Percentiles rank a stretch among this genome's conserved stretches.
These are phyloP conservation scores for Chelon labrosus DNA, from an alignment of 2,797 vertebrate genomes.

Conservation along the genomic window DNA sequence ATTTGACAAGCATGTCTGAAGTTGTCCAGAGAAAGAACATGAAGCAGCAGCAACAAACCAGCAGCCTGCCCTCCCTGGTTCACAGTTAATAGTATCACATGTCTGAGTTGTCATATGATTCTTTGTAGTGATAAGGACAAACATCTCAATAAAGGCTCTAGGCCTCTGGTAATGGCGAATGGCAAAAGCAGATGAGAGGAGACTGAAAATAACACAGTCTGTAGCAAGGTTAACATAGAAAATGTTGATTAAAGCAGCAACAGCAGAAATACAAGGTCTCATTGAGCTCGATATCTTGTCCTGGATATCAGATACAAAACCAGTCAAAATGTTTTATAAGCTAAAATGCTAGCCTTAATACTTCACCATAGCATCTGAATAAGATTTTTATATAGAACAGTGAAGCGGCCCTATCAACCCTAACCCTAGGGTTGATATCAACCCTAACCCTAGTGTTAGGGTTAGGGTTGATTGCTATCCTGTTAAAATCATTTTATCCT, in stretches of 20 bases:
- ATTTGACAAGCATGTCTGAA: background rate
- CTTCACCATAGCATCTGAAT: too few species aligned
- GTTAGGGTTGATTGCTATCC: too few species aligned
- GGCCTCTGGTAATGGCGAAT: slow-evolving; percentile 24
- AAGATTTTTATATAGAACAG: too few species aligned
- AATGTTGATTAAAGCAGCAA: background rate
- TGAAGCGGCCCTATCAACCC: too few species aligned
- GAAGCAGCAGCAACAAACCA: slow-evolving; percentile 50
- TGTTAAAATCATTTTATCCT: too few species aligned
- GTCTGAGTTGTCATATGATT: slow-evolving; percentile 73
- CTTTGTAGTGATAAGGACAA: slow-evolving; percentile 51
- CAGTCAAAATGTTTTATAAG: too few species aligned
- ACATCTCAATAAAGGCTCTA: slow-evolving; percentile 45
- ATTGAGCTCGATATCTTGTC: too few species aligned
- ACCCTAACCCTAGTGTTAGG: too few species aligned
- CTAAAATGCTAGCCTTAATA: too few species aligned
- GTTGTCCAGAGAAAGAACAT: slow-evolving; percentile 29
- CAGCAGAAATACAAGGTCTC: too few species aligned
- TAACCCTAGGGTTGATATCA: too few species aligned
- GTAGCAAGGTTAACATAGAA: background rate
- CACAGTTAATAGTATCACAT: slow-evolving; percentile 70
- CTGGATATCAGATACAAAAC: too few species aligned
- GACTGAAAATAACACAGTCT: background rate
- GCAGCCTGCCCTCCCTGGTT: slow-evolving; percentile 58
- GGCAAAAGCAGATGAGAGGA: background rate